Conservation (phyloP, 1,140 invertebrate species). For the Oreohelix idahoensis region DNA sequence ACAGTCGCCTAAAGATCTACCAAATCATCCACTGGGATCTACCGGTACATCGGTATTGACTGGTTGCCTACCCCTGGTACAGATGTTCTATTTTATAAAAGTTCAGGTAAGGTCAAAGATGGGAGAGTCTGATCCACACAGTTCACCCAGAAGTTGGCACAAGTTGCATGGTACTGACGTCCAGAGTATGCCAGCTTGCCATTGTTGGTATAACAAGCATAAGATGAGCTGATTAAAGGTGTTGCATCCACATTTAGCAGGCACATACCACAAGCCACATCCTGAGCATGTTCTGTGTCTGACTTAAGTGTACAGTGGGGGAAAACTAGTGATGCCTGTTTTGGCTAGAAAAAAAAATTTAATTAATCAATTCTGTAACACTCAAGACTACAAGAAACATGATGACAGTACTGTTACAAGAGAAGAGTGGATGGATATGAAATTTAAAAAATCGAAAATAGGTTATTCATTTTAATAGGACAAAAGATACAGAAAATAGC, state of each 20-base stretch:
- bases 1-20: too few relatives aligned
- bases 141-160: slow-evolving; percentile 82
- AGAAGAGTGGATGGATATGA: too few relatives aligned
- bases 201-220: not conserved
- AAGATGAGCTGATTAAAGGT: not conserved
- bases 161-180: slow-evolving; percentile 78
- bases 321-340: slow-evolving; percentile 64
- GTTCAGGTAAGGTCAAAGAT: slow-evolving; percentile 70
- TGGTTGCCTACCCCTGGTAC: too few relatives aligned
- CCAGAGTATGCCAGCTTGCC: slow-evolving; percentile 76
- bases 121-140: slow-evolving; percentile 79
- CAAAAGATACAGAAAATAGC: too few relatives aligned
- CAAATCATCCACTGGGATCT: too few relatives aligned
- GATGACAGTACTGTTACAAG: too few relatives aligned
- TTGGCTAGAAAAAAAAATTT: slow-evolving; percentile 62
- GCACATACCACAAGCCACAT: slow-evolving; percentile 74
- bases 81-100: slow-evolving; percentile 60
- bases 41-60: not conserved
- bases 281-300: slow-evolving; percentile 58
- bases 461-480: too few relatives aligned
- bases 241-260: slow-evolving; percentile 69
- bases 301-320: slow-evolving; percentile 55
- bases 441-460: too few relatives aligned
- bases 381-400: too few relatives aligned
- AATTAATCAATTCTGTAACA: too few relatives aligned